A percentile compares a stretch with the other conserved stretches of the same genome.
Evolutionary conservation across 2,888 invertebrate species (phyloP).

Genomic region (Lasioglossum figueresi): DNA sequence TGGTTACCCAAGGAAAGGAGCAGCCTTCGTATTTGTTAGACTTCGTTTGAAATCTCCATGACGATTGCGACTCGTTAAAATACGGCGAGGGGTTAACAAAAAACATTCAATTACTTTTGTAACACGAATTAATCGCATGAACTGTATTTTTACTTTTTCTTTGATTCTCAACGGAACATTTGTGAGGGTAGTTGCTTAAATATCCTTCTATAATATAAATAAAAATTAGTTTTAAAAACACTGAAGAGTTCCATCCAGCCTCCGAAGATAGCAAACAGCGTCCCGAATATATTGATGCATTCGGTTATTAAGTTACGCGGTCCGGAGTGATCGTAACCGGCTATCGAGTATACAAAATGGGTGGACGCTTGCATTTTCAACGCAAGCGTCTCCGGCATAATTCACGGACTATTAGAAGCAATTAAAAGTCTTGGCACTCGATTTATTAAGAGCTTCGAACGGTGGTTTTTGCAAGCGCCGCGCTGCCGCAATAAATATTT

Average conservation of each 20-base stretch:
- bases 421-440: background rate
- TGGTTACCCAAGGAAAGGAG: too few species aligned
- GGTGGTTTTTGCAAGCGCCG: background rate
- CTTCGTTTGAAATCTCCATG: too few species aligned
- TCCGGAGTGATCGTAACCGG: background rate
- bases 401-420: background rate
- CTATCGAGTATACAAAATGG: background rate
- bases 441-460: background rate
- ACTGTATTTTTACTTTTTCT: too few species aligned
- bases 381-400: background rate
- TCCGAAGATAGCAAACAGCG: background rate
- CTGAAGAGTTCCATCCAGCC: background rate
- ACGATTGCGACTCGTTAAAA: too few species aligned
- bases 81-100: too few species aligned
- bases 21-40: too few species aligned
- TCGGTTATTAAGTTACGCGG: background rate
- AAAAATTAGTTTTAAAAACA: background rate
- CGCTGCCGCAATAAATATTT: background rate
- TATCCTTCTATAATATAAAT: too few species aligned
- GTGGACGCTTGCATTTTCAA: background rate
- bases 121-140: too few species aligned
- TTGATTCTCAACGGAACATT: too few species aligned
- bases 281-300: background rate
- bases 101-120: too few species aligned
- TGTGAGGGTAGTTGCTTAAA: too few species aligned